phyloP scores from a whole-genome alignment of 2,888 invertebrate genomes.

The Ypsolopha sequella region DNA sequence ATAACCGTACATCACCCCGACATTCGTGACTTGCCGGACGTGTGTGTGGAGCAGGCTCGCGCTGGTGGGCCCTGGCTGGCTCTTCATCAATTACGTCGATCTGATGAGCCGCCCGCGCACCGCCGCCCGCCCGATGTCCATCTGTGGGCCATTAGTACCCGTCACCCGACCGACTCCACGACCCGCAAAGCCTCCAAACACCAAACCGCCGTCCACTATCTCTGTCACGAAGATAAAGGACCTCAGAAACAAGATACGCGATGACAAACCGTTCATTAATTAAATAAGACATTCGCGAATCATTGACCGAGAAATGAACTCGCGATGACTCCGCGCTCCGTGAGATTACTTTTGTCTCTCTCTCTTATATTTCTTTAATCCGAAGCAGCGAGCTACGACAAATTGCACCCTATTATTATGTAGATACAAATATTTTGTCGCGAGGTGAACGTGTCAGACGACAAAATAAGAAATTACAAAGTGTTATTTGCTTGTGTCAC shows the following conservation, averaged over 20 bases:
- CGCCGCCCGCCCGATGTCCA: constrained; percentile 42
- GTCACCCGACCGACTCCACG: constrained; percentile 33
- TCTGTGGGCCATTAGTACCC: constrained; percentile 52
- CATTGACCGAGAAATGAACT: constrained; percentile 26
- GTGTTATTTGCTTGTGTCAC: constrained; percentile 1
- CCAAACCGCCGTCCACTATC: not conserved
- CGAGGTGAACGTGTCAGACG: not conserved
- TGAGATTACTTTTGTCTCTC: not conserved
- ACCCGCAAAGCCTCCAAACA: constrained; percentile 9
- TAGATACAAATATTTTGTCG: not conserved
- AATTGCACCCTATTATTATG: not conserved
- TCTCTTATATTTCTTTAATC: not conserved
- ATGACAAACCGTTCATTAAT: constrained; percentile 56
- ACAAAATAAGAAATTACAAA: constrained; percentile 2
- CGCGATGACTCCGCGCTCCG: no score
- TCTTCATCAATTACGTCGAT: constrained; percentile 50
- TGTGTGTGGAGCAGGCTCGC: no score
- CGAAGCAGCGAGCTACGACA: not conserved
- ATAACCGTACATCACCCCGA: constrained; percentile 7
- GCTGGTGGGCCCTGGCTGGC: no score
- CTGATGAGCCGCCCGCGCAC: constrained; percentile 23
- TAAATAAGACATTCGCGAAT: constrained; percentile 41
- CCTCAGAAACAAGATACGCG: constrained; percentile 10
- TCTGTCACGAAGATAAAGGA: constrained; percentile 6
- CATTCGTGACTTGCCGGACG: not conserved